phyloP scores from a whole-genome alignment of 2,888 invertebrate species.

The Pinctada fucata region DNA sequence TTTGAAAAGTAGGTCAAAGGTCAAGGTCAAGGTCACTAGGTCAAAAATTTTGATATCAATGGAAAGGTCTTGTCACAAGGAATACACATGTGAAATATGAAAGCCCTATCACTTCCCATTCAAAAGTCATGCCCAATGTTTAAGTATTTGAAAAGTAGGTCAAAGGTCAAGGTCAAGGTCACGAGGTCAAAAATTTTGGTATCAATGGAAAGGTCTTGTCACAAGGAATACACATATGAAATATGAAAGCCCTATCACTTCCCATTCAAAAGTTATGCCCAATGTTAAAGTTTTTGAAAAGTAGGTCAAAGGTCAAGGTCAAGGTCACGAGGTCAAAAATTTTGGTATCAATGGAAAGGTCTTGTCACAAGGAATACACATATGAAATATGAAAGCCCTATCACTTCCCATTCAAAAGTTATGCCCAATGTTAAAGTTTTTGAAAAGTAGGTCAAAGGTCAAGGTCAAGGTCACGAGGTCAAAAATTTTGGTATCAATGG shows the following conservation, averaged over 20 bases:
- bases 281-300: neutral
- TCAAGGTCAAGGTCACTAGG: no score
- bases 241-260: neutral
- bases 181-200: neutral
- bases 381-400: neutral
- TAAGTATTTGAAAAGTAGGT: neutral
- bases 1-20: no score
- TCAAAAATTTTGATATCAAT: no score
- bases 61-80: no score
- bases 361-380: neutral
- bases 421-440: neutral
- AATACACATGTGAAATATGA: no score
- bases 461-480: no score
- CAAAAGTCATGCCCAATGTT: no score
- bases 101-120: no score
- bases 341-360: neutral
- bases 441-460: no score
- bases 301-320: neutral
- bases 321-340: neutral
- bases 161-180: neutral
- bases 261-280: neutral
- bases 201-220: neutral
- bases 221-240: neutral
- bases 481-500: no score
- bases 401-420: neutral